Base-by-base conservation (phyloP, 2,113 vertebrate species). In the Phodopus roborovskii region DNA sequence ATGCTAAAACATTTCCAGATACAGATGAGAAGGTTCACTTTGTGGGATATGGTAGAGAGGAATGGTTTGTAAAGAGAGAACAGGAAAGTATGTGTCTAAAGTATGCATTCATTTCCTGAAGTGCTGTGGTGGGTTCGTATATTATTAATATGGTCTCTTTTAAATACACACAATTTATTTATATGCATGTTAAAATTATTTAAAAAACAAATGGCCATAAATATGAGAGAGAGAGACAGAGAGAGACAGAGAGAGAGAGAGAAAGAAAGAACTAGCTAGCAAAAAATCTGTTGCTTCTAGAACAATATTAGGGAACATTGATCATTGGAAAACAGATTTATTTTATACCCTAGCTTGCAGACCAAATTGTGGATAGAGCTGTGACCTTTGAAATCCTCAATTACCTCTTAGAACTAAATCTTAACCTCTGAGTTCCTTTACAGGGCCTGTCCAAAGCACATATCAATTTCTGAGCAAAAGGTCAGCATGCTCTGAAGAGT, bases 361-460 rank as follows among this genome's bases (percentile, higher is more conserved):
- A 97, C 68, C 96, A 96, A 97, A 97, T 97, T 97, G 94, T 86
- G 97, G 93, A 77, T 92, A 96, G 91, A 97, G 90, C 70, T 90
- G 39, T 97, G 97, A 98, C 97, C 97, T 98, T 98, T 98, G 97
- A 97, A 98, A 94, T 97, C 97, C 92, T 97, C 97, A 97, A 91
- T 98, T 98, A 98, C 96, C 97, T 98, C 97, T 96, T 97, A 96
- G 97, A 98, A 97, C 91, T 97, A 97, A 97, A 94, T 98, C 97
- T 98, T 96, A 95, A 64, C 94, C 95, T 96, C 95, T 20, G 8
- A 93, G 97, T 98, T 98, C 98, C 97, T 97, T 97, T 97, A 95
- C 94, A 94, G 94, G 96, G 73, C 92, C 98, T 96, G 90, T 95
- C 92, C 79, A 97, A 97, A 98, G 96, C 58, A 97, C 94, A 50